Base-by-base conservation (phyloP, 2,113 vertebrate species). In the Oriolus oriolus region DNA sequence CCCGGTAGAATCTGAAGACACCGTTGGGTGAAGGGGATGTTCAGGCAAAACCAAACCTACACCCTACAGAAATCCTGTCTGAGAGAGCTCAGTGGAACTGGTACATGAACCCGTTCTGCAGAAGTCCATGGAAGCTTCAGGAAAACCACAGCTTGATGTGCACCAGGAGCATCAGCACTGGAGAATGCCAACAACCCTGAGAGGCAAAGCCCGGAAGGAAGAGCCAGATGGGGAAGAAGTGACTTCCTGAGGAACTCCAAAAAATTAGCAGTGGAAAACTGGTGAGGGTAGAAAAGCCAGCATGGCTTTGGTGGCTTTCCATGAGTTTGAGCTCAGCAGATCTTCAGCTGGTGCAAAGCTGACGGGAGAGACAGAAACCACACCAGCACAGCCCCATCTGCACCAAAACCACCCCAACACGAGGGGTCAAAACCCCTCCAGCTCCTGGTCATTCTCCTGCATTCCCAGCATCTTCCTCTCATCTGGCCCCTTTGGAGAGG, bases 331-430 rank as follows among this genome's bases (percentile, higher is more conserved):
- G 56, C 53, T 31, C 64, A 59, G 86, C 2, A 64, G 27, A 52
- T 23, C 37, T 47, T 54, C 31, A 78, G 80, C 27, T 31, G 59
- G 14, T 45, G 44, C 63, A 50, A 75, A 71, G 57, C 33, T 23
- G 69, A 19, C 12, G 56, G n/a, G 68, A 22, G 2, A 0, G 11
- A 15, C 21, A 4, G 24, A 9, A 64, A 52, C 8, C 37, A 8
- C 27, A 5, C 6, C 52, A 54, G 45, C 63, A 11, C 10, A 63
- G 8, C 30, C 37, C 49, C 75, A 4, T 9, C 60, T 49, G 26
- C 78, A 20, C 31, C 6, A 3, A 61, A 33, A 21, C 5, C 56
- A 44, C 7, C 0, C 20, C 61, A 47, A 13, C 35, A 2, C 0
- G 0, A 44, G 16, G 49, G 37, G 11, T 11, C 53, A 44, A 28